phyloP scores from a whole-genome alignment of 2,888 invertebrate species.

The Stegana nigrithorax region DNA sequence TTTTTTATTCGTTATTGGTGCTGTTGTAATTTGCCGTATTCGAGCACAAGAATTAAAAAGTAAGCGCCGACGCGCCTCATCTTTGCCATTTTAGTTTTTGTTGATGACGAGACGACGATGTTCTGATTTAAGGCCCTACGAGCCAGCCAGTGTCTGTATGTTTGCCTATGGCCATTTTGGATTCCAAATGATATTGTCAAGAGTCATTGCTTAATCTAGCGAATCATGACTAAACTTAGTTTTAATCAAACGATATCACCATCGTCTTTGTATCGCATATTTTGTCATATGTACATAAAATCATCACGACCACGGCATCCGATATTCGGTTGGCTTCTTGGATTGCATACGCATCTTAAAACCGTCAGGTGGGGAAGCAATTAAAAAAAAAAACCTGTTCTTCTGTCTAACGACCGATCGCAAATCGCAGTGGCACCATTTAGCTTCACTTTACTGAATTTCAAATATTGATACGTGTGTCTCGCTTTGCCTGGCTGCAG shows the following conservation, averaged over 20 bases:
- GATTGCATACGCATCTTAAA: too few species aligned
- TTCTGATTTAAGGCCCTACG: slow-evolving; percentile 9
- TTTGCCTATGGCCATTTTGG: too few species aligned
- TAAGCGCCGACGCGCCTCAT: slow-evolving; percentile 1
- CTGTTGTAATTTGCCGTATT: not conserved
- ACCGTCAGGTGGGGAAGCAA: too few species aligned
- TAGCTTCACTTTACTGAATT: not conserved
- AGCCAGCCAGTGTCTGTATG: slow-evolving; percentile 1
- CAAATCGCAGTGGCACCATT: too few species aligned
- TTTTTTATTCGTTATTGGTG: too few species aligned
- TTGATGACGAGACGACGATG: slow-evolving; percentile 21
- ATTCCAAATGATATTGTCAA: too few species aligned
- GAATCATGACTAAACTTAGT: not conserved
- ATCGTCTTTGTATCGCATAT: too few species aligned
- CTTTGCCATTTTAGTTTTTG: slow-evolving; percentile 31
- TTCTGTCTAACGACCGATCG: not conserved
- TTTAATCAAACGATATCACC: too few species aligned
- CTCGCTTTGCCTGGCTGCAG: not conserved
- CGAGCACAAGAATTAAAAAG: not conserved
- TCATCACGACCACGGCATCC: too few species aligned
- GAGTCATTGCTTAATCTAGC: not conserved
- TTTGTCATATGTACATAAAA: too few species aligned
- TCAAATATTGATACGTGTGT: not conserved
- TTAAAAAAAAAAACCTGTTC: too few species aligned
- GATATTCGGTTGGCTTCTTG: not conserved